Evolutionary conservation across 2,797 vertebrate genomes (phyloP).

Genomic region (Gallinago stenura): DNA sequence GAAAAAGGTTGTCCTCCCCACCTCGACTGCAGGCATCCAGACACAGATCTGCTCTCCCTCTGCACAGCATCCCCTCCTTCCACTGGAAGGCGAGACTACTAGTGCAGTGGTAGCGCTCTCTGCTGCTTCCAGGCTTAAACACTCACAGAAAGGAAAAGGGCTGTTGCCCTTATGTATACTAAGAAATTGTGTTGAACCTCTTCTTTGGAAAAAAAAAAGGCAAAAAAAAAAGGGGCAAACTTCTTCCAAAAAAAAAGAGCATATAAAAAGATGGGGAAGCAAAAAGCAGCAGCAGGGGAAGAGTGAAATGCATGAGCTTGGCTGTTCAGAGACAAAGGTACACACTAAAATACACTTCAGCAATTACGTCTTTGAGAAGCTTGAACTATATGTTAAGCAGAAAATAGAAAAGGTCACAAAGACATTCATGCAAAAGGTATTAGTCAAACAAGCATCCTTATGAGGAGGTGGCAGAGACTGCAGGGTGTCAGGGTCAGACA

Average conservation of each 20-base stretch:
- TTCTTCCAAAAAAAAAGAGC: too few species aligned
- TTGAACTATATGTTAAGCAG: not conserved
- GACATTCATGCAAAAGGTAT: not conserved
- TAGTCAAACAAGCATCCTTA: not conserved
- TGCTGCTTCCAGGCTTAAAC: not conserved
- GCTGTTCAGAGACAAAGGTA: not conserved
- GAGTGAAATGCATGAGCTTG: fast-evolving
- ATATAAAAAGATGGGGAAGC: not conserved
- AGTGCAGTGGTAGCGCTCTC: not conserved
- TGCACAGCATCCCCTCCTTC: not conserved
- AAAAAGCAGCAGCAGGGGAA: not conserved
- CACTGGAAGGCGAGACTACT: not conserved
- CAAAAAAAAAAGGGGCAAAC: too few species aligned
- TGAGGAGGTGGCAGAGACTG: not conserved
- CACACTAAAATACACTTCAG: not conserved
- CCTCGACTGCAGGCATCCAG: fast-evolving
- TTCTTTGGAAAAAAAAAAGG: not conserved
- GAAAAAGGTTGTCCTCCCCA: not conserved
- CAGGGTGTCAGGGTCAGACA: not conserved
- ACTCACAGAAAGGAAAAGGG: not conserved
- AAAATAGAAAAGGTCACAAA: not conserved
- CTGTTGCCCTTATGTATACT: not conserved
- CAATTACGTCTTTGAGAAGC: not conserved
- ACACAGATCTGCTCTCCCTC: not conserved
- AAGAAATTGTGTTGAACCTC: not conserved